A percentile compares a stretch with the other conserved stretches of the same genome.
These are phyloP conservation scores for Apis dorsata DNA, from an alignment of 1,140 invertebrate species.

Conservation along the genomic window DNA sequence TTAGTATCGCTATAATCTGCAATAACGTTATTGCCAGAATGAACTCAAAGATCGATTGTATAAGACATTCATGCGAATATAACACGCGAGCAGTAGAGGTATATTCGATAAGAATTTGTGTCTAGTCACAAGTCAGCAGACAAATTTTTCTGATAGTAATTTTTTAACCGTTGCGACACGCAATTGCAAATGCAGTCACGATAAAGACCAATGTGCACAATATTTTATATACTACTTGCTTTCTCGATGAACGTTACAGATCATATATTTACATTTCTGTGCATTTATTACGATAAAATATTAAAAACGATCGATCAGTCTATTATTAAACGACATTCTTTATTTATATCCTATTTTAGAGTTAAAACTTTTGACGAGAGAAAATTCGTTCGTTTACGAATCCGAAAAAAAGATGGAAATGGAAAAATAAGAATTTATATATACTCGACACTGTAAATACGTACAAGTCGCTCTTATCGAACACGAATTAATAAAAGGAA, in stretches of 20 bases:
- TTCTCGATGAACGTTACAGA: no score
- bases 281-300: neutral
- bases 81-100: neutral
- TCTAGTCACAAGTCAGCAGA: neutral
- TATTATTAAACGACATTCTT: neutral
- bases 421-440: no score
- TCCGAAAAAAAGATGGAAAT: no score
- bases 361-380: no score
- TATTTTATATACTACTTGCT: neutral
- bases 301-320: neutral
- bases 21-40: neutral
- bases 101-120: constrained; percentile 2
- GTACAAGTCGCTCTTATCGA: neutral
- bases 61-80: neutral
- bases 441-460: no score
- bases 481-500: neutral
- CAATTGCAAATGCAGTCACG: neutral
- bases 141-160: neutral
- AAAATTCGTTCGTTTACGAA: no score
- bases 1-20: neutral
- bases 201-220: neutral
- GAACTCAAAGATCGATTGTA: neutral
- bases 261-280: neutral
- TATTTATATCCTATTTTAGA: neutral
- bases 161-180: neutral